Conservation (phyloP, 2,113 vertebrate species). For the Tachysurus vachellii region DNA sequence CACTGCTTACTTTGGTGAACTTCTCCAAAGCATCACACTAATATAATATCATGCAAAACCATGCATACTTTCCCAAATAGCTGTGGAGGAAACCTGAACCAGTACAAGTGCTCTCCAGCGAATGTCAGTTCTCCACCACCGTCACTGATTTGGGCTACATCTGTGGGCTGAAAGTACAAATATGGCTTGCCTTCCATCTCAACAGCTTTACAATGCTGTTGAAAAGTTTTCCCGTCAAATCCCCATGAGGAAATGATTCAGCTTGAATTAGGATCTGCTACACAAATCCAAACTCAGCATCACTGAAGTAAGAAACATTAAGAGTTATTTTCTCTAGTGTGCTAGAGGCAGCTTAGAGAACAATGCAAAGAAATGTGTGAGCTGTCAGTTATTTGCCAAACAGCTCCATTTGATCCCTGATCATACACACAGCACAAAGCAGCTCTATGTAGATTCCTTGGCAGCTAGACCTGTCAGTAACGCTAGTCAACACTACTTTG, state of each 20-base stretch:
- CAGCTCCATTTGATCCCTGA: constrained; percentile 22
- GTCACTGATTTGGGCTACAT: constrained; percentile 22
- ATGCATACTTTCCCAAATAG: constrained; percentile 55
- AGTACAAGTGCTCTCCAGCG: not conserved
- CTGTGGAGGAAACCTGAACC: constrained; percentile 53
- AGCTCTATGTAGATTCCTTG: constrained; percentile 29
- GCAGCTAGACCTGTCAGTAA: constrained; percentile 27
- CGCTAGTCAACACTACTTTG: constrained; percentile 49
- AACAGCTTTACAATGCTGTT: not conserved
- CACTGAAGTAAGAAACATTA: not conserved
- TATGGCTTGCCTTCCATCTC: not conserved
- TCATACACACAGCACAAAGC: constrained; percentile 45
- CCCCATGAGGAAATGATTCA: not conserved
- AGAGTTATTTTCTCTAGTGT: constrained; percentile 42
- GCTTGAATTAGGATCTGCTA: not conserved
- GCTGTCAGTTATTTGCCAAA: constrained; percentile 23
- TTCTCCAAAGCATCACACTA: constrained; percentile 50
- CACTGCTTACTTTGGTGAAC: constrained; percentile 61
- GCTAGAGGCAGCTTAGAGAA: constrained; percentile 36
- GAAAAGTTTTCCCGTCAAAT: not conserved
- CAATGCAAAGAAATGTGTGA: constrained; percentile 58
- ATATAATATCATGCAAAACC: constrained; percentile 53
- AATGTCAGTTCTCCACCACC: constrained; percentile 4
- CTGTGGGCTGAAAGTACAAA: constrained; percentile 23
- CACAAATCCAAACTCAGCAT: not conserved